Evolutionary conservation across 2,888 invertebrate genomes (phyloP), one percentile per base, ranked within the genome.

Genomic region (Lagria hirta): DNA sequence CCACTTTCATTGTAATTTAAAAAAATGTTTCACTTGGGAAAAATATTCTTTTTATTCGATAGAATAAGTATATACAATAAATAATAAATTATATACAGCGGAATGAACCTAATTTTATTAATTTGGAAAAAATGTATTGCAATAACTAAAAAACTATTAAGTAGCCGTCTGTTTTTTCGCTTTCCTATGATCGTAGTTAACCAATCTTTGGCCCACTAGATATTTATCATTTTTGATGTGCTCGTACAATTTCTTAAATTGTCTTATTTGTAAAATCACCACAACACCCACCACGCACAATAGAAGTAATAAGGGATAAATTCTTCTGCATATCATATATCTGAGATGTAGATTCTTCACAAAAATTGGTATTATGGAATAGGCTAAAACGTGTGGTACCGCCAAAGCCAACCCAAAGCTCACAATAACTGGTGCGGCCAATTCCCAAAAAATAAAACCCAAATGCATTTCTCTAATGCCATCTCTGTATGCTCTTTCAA

Each of bases 161-260:
- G 29, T 24, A 24, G 20, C 38, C 22, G 55, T 49, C 63, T 72
- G 73, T 34, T 68, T 54, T 61, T 83, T 85, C 54, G 82, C 81
- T 57, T 82, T 77, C 55, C 86, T 78, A 66, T 89, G 88, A 69
- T 98, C 94, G 74, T 98, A 99, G 76, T 99, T 99, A 15, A 98
- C 97, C 54, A 99, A 79, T 55, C 96, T 79, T 62, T 95, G 90
- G 0, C 98, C 98, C 7, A 99, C 97, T 30, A 98, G 80, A 75
- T 98, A 97, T 75, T 97, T 98, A 74, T 98, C 98, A 73, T 99
- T 98, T 75, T 97, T 96, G 65, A 99, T 99, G 73, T 96, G 96
- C 69, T 97, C 93, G 71, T 97, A 97, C 10, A 99, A 75, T 63
- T 92, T 89, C 62, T 84, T 85, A 75, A 99, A 93, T 69, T 98